Base-by-base conservation (phyloP, 1,140 invertebrate species). In the Platyscapa corneri region DNA sequence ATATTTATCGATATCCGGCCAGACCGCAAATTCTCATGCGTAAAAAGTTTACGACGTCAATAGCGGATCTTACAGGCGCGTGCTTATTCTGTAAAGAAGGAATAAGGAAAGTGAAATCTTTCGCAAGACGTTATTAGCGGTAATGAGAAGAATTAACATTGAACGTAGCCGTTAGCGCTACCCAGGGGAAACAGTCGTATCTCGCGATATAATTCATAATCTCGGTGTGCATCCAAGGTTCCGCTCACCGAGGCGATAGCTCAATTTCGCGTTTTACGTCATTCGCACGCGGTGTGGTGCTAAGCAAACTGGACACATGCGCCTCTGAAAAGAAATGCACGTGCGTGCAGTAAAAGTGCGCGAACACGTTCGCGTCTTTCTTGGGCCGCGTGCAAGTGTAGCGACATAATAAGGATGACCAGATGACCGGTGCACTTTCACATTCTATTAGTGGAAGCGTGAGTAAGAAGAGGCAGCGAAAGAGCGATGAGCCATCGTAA, bases 351-450 rank as follows among this genome's bases (percentile, higher is more conserved):
- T 67, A 39, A 82, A 32, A 42, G 32, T 49, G 53, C 32, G 75
- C 67, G 46, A n/a, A 5, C 0, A 2, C n/a, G 42, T 53, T 30
- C 49, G 12, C 75, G 70, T 53, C 12, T 70, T 49, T 76, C 65
- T 18, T 53, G 32, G 42, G 60, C 14, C 6, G 72, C 72, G 27
- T 8, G 42, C 27, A 23, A 3, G 65, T 49, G 49, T 30, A 46
- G n/a, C 30, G 42, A 56, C 37, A 83, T 83, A 83, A 76, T 64
- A 78, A 65, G 82, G 76, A 79, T 84, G 83, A 84, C 75, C 83
- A 84, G 76, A 84, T 84, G 83, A 84, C 83, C 76, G 83, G 77
- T 49, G 74, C 46, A 84, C 75, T 84, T 85, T 82, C 86, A 87
- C 82, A 79, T 85, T 77, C 42, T 74, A 39, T 85, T 86, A 27